Evolutionary conservation across 2,113 vertebrate species (phyloP), one percentile per base, ranked within the genome.

Genomic region (Rana temporaria): DNA sequence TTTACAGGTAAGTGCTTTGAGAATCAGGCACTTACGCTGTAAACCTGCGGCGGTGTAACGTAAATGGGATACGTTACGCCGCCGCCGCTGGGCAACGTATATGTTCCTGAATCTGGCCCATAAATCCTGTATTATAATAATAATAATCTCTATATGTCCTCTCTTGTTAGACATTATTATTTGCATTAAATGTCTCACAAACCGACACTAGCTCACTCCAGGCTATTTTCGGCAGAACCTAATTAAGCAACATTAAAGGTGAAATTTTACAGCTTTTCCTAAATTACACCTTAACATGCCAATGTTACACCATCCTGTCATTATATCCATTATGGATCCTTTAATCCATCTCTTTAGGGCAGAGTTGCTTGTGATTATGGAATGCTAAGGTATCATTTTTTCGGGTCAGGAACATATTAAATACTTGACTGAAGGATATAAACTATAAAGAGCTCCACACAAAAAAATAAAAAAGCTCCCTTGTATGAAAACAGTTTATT

Each of bases 331-430:
- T 68, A 69, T 48, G 20, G 55, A 38, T 17, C 14, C 42, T 48
- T 42, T 48, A 48, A 48, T 48, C 42, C 42, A 12, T 48, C 56
- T 71, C 78, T 57, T 22, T 6, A 69, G 78, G 78, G 78, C 66
- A 20, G 12, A 7, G 3, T 16, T 59, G 52, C 56, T 63, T 26
- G 38, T 20, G 26, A 53, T 65, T 68, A 66, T 68, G 6, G n/a
- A 17, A 15, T 57, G 11, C 32, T 68, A 68, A 15, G 14, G 19
- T 24, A 62, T 75, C 30, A 17, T 20, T 22, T 42, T 75, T 14
- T n/a, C n/a, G n/a, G n/a, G n/a, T n/a, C n/a, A 42, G 24, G 14
- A 14, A 24, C 3, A 34, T 34, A 22, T 60, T 55, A 55, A 71
- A 71, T 71, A 4, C 22, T 9, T 75, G 4, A 6, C 56, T 59